phyloP scores from a whole-genome alignment of 1,140 invertebrate species.

The Bombus pascuorum region DNA sequence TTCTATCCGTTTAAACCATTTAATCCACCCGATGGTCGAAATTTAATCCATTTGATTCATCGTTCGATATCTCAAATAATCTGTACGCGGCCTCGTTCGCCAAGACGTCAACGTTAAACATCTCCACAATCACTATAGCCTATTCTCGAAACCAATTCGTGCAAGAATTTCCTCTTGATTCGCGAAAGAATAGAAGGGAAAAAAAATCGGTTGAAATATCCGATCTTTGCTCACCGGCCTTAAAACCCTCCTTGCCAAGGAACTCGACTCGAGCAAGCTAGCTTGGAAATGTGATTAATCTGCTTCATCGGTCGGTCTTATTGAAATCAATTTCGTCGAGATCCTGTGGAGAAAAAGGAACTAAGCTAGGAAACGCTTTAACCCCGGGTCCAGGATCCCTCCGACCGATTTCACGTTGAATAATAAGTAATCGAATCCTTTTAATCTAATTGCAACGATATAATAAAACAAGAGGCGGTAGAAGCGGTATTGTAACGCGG shows the following conservation, averaged over 20 bases:
- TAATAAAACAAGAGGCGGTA: conserved; percentile 10
- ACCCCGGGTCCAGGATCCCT: background rate
- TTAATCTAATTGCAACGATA: conserved; percentile 34
- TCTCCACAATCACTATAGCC: background rate
- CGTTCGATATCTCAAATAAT: background rate
- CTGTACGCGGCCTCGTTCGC: too few relatives aligned
- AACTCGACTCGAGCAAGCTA: conserved; percentile 9
- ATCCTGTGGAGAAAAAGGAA: conserved; percentile 7
- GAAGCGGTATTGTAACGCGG: background rate
- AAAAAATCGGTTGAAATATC: background rate
- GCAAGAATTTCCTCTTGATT: background rate
- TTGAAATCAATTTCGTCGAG: conserved; percentile 46
- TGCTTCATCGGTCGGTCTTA: conserved; percentile 39
- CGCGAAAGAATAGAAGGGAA: background rate
- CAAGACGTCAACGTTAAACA: background rate
- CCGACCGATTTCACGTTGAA: conserved; percentile 27
- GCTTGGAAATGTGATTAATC: conserved; percentile 41
- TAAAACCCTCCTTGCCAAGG: too few relatives aligned
- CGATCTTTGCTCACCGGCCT: background rate
- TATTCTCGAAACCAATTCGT: background rate
- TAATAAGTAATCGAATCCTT: conserved; percentile 49
- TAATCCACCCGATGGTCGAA: background rate
- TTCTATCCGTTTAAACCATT: background rate
- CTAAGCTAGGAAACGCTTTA: background rate
- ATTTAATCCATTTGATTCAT: background rate